Base-by-base conservation (phyloP, 2,797 vertebrate species). In the Dallia pectoralis region DNA sequence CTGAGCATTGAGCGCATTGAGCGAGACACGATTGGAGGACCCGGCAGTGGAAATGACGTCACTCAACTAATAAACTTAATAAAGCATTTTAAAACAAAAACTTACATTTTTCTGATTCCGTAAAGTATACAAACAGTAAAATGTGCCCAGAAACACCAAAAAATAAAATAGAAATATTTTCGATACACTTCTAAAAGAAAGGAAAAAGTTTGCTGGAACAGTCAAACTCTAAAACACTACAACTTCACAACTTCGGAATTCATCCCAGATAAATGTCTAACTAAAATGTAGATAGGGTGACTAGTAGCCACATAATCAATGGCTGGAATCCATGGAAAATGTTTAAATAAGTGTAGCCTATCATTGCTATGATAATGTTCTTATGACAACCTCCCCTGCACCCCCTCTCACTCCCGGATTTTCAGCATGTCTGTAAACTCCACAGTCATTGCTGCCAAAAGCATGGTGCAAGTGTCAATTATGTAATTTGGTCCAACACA, bases 351-450 rank as follows among this genome's bases (percentile, higher is more conserved):
- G 51, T 53, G 15, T n/a, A 53, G 51, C n/a, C 51, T 53, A 22
- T 56, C 51, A n/a, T 56, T 11, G 51, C 51, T 56, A n/a, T 22
- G n/a, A 19, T 22, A 56, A 56, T 9, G 8, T 9, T 56, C 51
- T 56, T n/a, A 56, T 40, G 9, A 40, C 36, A 5, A 1, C 36
- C 36, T 40, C 9, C 5, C 5, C 36, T 40, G 36, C 36, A 5
- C 1, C 5, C 36, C 36, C n/a, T n/a, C n/a, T n/a, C n/a, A n/a
- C 32, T 78, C 70, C 70, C 75, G 70, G 74, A 71, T 25, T 40
- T 22, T 30, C n/a, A 69, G 59, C n/a, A 25, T 67, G 69, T 71
- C 70, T 67, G 30, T 22, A 77, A 48, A 74, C 66, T 80, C 62
- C 74, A 30, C 69, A 4, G 44, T 40, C 49, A 18, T 14, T 4